Evolutionary conservation across 2,888 invertebrate genomes (phyloP).

Genomic region (Archaeoteleia sp.): DNA sequence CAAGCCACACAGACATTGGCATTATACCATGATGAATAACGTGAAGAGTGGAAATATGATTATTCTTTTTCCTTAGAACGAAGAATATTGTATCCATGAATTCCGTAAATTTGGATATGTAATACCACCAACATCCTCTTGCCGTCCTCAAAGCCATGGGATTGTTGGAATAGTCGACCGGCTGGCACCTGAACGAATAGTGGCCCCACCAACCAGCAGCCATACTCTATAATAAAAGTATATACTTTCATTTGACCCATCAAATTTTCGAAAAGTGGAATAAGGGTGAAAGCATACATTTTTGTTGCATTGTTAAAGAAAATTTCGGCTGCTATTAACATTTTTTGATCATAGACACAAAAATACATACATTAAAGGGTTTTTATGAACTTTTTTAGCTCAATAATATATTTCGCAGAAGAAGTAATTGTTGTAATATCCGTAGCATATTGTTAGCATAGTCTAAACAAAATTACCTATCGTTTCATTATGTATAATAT

Average conservation of each 20-base stretch:
- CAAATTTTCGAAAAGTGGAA: no score
- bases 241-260: no score
- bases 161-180: constrained; percentile 84
- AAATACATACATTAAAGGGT: no score
- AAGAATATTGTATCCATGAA: constrained; percentile 96
- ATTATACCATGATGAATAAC: constrained; percentile 98
- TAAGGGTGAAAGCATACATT: no score
- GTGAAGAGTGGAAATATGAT: constrained; percentile 94
- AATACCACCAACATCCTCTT: constrained; percentile 94
- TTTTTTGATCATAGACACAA: no score
- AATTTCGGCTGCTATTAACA: no score
- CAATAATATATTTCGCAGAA: no score
- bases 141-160: constrained; percentile 86
- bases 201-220: constrained; percentile 82
- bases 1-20: constrained; percentile 99
- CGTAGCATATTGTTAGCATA: no score
- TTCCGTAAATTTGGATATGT: constrained; percentile 95
- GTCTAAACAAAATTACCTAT: no score
- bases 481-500: no score
- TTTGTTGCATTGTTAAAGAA: background rate
- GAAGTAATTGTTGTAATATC: no score
- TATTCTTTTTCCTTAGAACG: constrained; percentile 93
- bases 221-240: constrained; percentile 73
- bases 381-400: no score
- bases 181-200: constrained; percentile 86